These are phyloP conservation scores for Dryadula phaetusa DNA, from an alignment of 2,888 invertebrate species.

Conservation along the genomic window DNA sequence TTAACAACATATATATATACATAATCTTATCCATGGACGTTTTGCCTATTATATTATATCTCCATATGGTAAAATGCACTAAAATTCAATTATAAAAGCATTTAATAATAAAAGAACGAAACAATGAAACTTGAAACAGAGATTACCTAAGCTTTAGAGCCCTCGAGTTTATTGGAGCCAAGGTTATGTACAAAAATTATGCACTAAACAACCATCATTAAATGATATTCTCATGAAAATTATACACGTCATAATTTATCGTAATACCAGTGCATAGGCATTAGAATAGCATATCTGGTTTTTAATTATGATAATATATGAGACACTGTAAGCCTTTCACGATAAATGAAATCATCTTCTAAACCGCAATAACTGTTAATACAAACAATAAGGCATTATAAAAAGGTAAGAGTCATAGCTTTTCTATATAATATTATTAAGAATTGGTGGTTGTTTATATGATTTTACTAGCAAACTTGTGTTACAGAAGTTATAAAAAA, in stretches of 20 bases:
- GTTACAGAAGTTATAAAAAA: background rate
- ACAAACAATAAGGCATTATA: background rate
- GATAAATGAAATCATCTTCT: constrained; percentile 46
- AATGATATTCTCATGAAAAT: constrained; percentile 3
- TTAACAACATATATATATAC: no score
- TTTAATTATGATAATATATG: background rate
- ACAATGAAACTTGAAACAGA: constrained; percentile 31
- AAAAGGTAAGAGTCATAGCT: background rate
- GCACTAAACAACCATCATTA: constrained; percentile 25
- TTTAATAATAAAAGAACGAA: constrained; percentile 23
- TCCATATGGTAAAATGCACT: background rate
- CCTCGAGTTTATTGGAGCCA: constrained; percentile 43
- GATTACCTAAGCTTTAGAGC: constrained; percentile 38
- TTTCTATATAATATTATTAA: background rate
- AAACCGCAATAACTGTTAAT: constrained; percentile 37
- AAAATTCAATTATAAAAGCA: background rate
- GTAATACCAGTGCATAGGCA: constrained; percentile 23
- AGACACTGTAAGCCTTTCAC: constrained; percentile 39
- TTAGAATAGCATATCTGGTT: constrained; percentile 20
- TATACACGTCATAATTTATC: constrained; percentile 12
- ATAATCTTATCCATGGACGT: no score
- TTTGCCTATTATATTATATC: background rate
- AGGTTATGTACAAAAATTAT: constrained; percentile 43
- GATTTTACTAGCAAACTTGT: background rate
- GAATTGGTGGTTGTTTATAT: background rate